Evolutionary conservation across 2,113 vertebrate genomes (phyloP).

Genomic region (Tretioscincus oriximinensis): DNA sequence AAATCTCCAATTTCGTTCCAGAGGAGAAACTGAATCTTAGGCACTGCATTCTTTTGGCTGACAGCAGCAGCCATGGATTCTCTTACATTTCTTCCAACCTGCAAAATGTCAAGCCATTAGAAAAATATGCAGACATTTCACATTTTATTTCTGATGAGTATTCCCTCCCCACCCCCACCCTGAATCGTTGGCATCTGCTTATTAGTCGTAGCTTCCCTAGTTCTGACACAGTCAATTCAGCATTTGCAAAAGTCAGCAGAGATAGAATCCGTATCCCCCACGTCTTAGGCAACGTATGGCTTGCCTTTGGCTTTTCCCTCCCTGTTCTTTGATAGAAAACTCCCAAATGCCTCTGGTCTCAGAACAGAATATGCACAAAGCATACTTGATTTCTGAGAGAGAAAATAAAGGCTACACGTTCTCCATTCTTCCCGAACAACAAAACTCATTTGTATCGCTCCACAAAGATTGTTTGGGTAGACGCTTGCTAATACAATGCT

Average conservation of each 20-base stretch:
- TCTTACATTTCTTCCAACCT: conserved; percentile 60
- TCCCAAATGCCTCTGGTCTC: background rate
- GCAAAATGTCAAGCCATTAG: conserved; percentile 62
- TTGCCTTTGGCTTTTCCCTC: too few relatives aligned
- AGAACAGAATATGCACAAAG: background rate
- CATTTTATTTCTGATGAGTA: conserved; percentile 60
- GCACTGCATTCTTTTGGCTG: conserved; percentile 45
- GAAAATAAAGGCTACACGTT: background rate
- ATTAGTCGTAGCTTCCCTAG: conserved; percentile 50
- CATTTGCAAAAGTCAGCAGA: conserved; percentile 60
- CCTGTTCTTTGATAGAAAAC: background rate
- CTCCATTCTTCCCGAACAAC: background rate
- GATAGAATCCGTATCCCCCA: background rate
- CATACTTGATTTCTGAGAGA: background rate
- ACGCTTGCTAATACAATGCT: conserved; percentile 19
- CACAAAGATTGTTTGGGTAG: conserved; percentile 21
- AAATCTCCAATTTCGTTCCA: conserved; percentile 48
- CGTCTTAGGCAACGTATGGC: too few relatives aligned
- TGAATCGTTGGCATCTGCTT: conserved; percentile 63
- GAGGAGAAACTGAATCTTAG: conserved; percentile 57
- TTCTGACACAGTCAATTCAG: conserved; percentile 37
- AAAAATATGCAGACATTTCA: conserved; percentile 66
- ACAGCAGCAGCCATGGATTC: conserved; percentile 49
- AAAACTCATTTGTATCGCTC: background rate
- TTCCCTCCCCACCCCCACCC: background rate